Conservation (phyloP, 1,140 invertebrate species). For the Arion vulgaris region DNA sequence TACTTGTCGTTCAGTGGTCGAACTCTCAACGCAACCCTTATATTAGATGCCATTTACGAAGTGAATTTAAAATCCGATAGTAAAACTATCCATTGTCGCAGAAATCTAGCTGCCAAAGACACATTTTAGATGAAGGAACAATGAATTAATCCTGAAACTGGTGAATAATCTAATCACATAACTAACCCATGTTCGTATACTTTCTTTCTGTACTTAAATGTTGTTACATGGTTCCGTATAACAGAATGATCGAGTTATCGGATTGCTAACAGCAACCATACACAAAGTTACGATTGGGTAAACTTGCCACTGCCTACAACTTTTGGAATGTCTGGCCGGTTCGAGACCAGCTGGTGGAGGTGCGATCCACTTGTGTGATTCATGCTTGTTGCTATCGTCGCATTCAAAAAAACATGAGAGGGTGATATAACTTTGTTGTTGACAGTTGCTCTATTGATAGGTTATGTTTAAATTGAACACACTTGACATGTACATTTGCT, state of each 20-base stretch:
- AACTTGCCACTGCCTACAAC: not conserved
- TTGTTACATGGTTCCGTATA: not conserved
- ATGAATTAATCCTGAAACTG: not conserved
- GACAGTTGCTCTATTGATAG: too few relatives aligned
- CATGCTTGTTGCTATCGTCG: not conserved
- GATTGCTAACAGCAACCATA: not conserved
- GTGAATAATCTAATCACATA: not conserved
- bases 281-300: not conserved
- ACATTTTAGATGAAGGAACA: not conserved
- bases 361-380: not conserved
- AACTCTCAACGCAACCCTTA: constrained; percentile 31
- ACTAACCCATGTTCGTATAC: not conserved
- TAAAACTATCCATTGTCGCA: constrained; percentile 10
- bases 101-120: not conserved
- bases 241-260: not conserved
- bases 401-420: not conserved
- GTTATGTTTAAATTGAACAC: too few relatives aligned
- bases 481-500: too few relatives aligned
- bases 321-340: not conserved
- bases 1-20: constrained; percentile 29
- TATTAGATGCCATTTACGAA: constrained; percentile 14
- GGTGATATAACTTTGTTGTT: too few relatives aligned
- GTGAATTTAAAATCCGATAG: not conserved
- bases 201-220: not conserved
- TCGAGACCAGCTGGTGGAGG: not conserved